Base-by-base conservation (phyloP, 2,888 invertebrate genomes). In the Podotricha telesiphe region DNA sequence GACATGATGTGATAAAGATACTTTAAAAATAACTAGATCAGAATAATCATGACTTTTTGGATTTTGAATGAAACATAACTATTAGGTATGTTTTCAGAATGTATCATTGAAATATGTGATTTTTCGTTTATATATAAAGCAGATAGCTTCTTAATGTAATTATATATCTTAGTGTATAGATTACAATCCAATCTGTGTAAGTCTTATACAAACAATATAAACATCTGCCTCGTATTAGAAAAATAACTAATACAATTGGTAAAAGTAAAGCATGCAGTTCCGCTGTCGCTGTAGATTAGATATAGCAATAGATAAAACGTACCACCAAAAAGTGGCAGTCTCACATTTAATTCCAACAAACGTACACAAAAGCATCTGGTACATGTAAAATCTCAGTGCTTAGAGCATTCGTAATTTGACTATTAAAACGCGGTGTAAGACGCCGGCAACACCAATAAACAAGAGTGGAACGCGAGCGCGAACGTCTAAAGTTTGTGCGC, bases 381-480 rank as follows among this genome's bases (percentile, higher is more conserved):
- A 22, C 19, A 42, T 72, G 69, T 74, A 75, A 75, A 76, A 77
- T 78, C 72, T 80, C 79, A 79, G 82, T 82, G 82, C 78, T 87
- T 79, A 85, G 79, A 86, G 84, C 85, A 87, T 86, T 86, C 83
- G 88, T 91, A 91, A 91, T 89, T 87, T 80, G 84, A 78, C 89
- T 82, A 91, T 92, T 91, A 91, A 89, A 89, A 86, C 86, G 82
- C 86, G 81, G 81, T 79, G 85, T 88, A 87, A 88, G 89, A 89
- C 86, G 91, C 86, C 84, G 80, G 86, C 86, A 86, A 86, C 89
- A 86, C 86, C 86, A 81, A 92, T 93, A 93, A 93, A 93, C 93
- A 92, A 91, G 77, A 80, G 79, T 74, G 80, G 84, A 86, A 88
- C 85, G 86, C 86, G 85, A 79, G 87, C 86, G 89, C 85, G 85